These are phyloP conservation scores for Punctoribates punctum DNA, from an alignment of 2,888 invertebrate genomes.

Conservation along the genomic window DNA sequence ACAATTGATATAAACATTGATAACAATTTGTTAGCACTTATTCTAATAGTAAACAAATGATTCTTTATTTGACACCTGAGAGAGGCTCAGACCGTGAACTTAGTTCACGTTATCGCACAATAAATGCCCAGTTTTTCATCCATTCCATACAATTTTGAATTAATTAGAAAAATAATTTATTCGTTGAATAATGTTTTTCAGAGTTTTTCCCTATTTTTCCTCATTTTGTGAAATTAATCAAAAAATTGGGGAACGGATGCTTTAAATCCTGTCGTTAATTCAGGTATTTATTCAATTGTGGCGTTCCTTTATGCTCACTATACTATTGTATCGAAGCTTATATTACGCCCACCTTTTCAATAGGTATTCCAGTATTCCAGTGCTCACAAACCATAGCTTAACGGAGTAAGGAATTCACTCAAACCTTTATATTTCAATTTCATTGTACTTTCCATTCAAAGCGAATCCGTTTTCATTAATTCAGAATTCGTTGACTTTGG, in stretches of 20 bases:
- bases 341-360: neutral
- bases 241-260: neutral
- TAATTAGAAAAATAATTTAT: neutral
- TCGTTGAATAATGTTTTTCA: too few species aligned
- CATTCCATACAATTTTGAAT: neutral
- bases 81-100: conserved; percentile 12
- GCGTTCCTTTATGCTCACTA: neutral
- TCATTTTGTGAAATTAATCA: too few species aligned
- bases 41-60: neutral
- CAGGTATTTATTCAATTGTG: neutral
- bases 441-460: neutral
- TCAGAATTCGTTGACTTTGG: neutral
- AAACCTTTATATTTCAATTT: neutral
- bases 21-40: neutral
- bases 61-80: neutral
- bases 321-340: neutral
- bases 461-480: conserved; percentile 16
- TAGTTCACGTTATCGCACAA: neutral
- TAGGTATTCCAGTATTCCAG: neutral
- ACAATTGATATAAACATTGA: neutral
- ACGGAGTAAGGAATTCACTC: neutral
- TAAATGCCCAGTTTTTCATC: neutral
- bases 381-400: neutral
- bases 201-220: too few species aligned
- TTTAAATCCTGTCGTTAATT: neutral